These are phyloP conservation scores for Suillia variegata DNA, from an alignment of 2,888 invertebrate genomes.

Conservation along the genomic window DNA sequence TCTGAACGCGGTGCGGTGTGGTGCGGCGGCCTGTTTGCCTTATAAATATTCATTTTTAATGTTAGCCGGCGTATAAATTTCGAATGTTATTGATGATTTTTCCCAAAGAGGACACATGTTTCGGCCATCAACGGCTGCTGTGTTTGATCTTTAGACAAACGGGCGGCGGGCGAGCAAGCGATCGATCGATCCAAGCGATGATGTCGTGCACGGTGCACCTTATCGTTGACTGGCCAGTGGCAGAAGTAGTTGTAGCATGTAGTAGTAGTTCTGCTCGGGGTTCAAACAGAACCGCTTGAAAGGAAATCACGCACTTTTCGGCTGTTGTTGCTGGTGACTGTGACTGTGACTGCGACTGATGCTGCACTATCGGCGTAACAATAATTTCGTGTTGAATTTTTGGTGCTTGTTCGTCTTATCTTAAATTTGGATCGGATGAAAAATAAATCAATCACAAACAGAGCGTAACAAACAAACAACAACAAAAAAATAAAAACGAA, in stretches of 20 bases:
- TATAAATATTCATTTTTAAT: conserved; percentile 54
- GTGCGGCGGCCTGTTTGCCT: conserved; percentile 29
- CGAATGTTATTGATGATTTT: conserved; percentile 54
- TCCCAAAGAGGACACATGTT: conserved; percentile 50
- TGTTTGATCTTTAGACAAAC: conserved; percentile 20
- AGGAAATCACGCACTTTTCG: not conserved
- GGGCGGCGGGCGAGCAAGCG: conserved; percentile 7
- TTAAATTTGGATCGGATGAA: conserved; percentile 28
- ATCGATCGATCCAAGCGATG: conserved; percentile 6
- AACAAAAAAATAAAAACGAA: too few species aligned
- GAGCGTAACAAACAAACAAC: not conserved
- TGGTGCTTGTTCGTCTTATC: conserved; percentile 37
- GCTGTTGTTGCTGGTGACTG: too few species aligned
- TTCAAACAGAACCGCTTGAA: not conserved
- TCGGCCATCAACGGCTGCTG: conserved; percentile 35
- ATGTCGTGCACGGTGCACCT: not conserved
- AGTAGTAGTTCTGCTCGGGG: too few species aligned
- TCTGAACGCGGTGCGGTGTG: conserved; percentile 23
- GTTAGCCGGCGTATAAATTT: conserved; percentile 46
- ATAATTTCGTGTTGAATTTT: conserved; percentile 39
- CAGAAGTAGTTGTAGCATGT: not conserved
- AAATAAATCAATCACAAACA: conserved; percentile 38
- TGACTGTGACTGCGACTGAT: not conserved
- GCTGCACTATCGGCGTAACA: conserved; percentile 31
- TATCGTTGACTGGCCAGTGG: conserved; percentile 8